phyloP scores from a whole-genome alignment of 2,113 vertebrate species.

The Zosterops lateralis region DNA sequence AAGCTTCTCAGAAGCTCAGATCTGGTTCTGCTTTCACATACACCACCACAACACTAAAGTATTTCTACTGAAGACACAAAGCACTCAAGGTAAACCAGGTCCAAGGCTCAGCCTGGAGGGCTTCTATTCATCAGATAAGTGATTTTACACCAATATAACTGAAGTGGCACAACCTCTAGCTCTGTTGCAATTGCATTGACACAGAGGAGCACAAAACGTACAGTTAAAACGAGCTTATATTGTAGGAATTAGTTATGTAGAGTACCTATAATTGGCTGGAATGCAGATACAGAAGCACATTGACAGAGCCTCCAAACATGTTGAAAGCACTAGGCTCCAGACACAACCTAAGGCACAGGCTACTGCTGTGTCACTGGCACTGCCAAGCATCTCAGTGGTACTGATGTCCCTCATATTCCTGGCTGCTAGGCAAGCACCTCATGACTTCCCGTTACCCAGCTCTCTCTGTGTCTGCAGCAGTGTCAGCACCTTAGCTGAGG shows the following conservation, averaged over 20 bases:
- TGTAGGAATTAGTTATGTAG: background rate
- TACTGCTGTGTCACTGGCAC: background rate
- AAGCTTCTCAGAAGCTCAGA: background rate
- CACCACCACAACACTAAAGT: background rate
- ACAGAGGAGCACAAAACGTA: constrained; percentile 7
- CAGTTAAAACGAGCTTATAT: background rate
- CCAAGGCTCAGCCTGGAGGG: background rate
- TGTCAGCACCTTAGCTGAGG: background rate
- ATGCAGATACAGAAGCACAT: background rate
- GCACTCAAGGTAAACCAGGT: background rate
- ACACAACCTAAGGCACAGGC: background rate
- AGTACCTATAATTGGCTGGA: background rate
- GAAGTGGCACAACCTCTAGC: background rate
- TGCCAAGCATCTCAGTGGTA: background rate
- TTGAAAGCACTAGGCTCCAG: background rate
- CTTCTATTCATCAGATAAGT: background rate
- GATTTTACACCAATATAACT: background rate
- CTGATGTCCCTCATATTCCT: background rate
- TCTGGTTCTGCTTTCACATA: background rate
- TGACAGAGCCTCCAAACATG: background rate
- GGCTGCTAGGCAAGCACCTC: background rate
- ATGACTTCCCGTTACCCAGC: accelerated
- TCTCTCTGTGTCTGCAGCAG: background rate
- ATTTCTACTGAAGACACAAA: constrained; percentile 12
- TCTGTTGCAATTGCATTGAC: background rate